Conservation (phyloP, 92 coral and sea anemone genomes). For the Ricordea florida region DNA sequence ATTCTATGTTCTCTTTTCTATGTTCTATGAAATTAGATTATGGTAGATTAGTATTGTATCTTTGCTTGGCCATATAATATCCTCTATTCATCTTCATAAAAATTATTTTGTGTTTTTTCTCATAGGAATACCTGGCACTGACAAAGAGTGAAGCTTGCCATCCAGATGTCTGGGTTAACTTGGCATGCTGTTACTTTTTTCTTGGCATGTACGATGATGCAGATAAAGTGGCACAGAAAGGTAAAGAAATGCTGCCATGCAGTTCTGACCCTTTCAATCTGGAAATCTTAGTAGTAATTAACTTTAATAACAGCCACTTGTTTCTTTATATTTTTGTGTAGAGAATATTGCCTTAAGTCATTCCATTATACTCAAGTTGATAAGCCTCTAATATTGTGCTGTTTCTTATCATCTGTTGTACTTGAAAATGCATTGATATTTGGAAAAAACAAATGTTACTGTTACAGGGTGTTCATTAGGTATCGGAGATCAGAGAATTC, state of each 20-base stretch:
- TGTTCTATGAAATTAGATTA: no score
- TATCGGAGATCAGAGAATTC: no score
- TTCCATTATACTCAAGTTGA: no score
- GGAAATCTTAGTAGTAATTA: not conserved
- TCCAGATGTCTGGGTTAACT: constrained; percentile 95
- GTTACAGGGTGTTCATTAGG: no score
- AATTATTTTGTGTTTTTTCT: not conserved
- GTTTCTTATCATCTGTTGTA: no score
- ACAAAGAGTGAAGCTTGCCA: constrained; percentile 83
- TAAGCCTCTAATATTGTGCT: no score
- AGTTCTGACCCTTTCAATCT: no score
- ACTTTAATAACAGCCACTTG: not conserved
- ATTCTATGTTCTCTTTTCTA: no score
- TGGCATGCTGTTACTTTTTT: constrained; percentile 95
- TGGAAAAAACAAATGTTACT: no score
- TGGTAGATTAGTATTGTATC: no score
- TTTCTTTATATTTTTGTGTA: not conserved
- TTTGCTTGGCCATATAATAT: not conserved
- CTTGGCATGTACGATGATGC: constrained; percentile 97
- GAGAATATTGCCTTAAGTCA: no score
- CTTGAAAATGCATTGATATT: no score
- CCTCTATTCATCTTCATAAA: not conserved
- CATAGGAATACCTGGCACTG: constrained; percentile 84
- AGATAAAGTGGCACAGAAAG: constrained; percentile 67
- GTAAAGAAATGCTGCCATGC: constrained; percentile 32